Evolutionary conservation across 2,797 vertebrate genomes (phyloP).

Genomic region (Dallia pectoralis): DNA sequence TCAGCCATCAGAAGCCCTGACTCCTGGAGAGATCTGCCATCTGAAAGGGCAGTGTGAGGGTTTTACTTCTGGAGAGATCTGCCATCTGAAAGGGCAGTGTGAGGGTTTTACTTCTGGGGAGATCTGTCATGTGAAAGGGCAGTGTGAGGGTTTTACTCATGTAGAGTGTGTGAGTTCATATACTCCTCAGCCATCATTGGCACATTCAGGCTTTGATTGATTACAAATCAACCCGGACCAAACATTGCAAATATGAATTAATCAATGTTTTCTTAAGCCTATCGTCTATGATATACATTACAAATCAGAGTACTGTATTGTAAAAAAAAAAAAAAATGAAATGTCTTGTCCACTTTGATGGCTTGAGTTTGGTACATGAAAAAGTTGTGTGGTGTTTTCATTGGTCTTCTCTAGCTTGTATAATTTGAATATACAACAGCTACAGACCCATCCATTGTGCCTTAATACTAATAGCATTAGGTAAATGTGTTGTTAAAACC

Average conservation of each 20-base stretch:
- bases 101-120: conserved; percentile 52
- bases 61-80: conserved; percentile 57
- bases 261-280: conserved; percentile 20
- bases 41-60: conserved; percentile 52
- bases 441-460: too few species aligned
- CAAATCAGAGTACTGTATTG: conserved; percentile 9
- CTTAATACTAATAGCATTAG: too few species aligned
- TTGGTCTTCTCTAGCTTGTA: too few species aligned
- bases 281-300: conserved; percentile 29
- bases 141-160: conserved; percentile 45
- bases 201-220: conserved; percentile 18
- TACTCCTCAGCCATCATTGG: conserved; percentile 35
- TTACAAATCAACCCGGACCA: conserved; percentile 39
- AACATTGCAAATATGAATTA: conserved; percentile 27
- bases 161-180: conserved; percentile 41
- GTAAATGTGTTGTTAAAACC: too few species aligned
- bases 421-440: too few species aligned
- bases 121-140: conserved; percentile 55
- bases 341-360: neutral
- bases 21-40: conserved; percentile 55
- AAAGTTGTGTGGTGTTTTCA: too few species aligned
- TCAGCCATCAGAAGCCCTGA: conserved; percentile 50
- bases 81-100: conserved; percentile 50
- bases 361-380: neutral
- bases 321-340: neutral